These are phyloP conservation scores for Monarcha castaneiventris DNA, from an alignment of 2,113 vertebrate genomes.

Conservation along the genomic window DNA sequence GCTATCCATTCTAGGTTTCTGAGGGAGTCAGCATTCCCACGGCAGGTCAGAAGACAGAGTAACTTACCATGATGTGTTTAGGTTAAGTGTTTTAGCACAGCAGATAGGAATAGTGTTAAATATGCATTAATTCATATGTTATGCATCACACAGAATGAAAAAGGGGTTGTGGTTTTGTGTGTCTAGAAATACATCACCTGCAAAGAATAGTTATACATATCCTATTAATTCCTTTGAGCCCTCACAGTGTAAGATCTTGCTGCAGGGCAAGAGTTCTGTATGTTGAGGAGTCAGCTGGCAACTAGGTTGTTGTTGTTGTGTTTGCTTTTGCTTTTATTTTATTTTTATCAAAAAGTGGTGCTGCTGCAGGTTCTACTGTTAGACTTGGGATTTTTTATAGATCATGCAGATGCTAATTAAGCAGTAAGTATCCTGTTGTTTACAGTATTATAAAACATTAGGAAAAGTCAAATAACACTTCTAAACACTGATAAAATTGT, in stretches of 20 bases:
- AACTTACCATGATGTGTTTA: conserved; percentile 71
- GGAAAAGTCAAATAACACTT: neutral
- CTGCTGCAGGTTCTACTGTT: neutral
- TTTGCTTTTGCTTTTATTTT: neutral
- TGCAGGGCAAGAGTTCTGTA: neutral
- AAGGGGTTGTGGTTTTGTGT: neutral
- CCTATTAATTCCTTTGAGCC: neutral
- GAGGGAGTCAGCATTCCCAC: conserved; percentile 74
- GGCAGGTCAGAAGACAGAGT: conserved; percentile 67
- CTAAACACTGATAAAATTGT: neutral
- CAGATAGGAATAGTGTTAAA: conserved; percentile 36
- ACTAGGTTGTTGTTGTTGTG: neutral
- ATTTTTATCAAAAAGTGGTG: neutral
- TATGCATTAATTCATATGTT: neutral
- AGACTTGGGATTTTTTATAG: neutral
- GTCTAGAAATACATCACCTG: neutral
- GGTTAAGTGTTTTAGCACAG: conserved; percentile 65
- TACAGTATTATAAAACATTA: neutral
- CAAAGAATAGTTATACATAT: neutral
- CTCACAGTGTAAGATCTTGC: neutral
- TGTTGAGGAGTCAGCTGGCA: neutral
- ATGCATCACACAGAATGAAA: neutral
- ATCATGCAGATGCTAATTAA: rapidly evolving
- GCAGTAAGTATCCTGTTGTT: neutral
- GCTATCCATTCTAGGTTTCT: conserved; percentile 75